Evolutionary conservation across 2,888 invertebrate genomes (phyloP).

Genomic region (Meta bourneti): DNA sequence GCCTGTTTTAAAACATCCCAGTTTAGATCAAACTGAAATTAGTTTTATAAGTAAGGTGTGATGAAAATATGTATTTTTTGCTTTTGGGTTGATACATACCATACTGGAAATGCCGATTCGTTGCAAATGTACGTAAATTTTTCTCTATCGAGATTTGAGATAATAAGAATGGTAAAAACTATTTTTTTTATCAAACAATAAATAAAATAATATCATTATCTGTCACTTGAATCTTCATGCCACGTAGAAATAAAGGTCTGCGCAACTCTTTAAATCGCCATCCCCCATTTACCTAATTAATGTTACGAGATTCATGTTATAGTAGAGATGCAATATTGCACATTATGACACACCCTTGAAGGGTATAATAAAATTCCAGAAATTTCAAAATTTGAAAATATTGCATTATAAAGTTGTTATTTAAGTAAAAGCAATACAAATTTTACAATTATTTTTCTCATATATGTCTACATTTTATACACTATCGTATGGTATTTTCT

Average conservation of each 20-base stretch:
- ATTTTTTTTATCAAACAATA: conserved; percentile 32
- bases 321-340: conserved; percentile 27
- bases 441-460: too few relatives aligned
- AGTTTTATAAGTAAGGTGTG: too few relatives aligned
- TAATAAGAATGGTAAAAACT: conserved; percentile 1
- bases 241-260: conserved; percentile 62
- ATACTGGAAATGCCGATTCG: conserved; percentile 22
- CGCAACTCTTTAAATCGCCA: conserved; percentile 66
- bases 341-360: not conserved
- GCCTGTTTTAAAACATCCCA: too few relatives aligned
- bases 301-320: conserved; percentile 10
- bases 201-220: conserved; percentile 43
- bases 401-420: not conserved
- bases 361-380: not conserved
- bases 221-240: conserved; percentile 49
- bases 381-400: not conserved
- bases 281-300: conserved; percentile 73
- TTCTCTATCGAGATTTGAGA: not conserved
- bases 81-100: conserved; percentile 39
- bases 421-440: too few relatives aligned
- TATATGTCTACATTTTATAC: too few relatives aligned
- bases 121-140: not conserved
- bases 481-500: too few relatives aligned
- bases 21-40: too few relatives aligned
- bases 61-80: not conserved